These are phyloP conservation scores for Coreoperca whiteheadi DNA, from an alignment of 2,113 vertebrate genomes.

Conservation along the genomic window DNA sequence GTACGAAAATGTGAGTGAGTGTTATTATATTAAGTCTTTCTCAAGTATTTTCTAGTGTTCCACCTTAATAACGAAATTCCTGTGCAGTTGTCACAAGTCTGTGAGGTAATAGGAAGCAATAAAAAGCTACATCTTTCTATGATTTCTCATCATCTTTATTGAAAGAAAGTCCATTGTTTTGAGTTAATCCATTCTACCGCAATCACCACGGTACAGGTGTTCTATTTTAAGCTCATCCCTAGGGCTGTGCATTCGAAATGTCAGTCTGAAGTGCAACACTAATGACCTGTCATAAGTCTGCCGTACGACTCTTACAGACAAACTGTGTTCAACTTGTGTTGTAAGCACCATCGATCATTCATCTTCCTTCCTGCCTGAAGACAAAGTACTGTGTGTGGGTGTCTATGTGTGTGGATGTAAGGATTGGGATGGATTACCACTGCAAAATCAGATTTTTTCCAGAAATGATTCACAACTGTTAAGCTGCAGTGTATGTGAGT, in stretches of 20 bases:
- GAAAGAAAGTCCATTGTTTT: slow-evolving; percentile 35
- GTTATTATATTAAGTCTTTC: slow-evolving; percentile 9
- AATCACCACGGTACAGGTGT: slow-evolving; percentile 36
- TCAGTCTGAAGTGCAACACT: slow-evolving; percentile 44
- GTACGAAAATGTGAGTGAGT: not conserved
- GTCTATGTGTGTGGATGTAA: not conserved
- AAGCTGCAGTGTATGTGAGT: slow-evolving; percentile 15
- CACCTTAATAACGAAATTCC: not conserved
- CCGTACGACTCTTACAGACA: slow-evolving; percentile 4
- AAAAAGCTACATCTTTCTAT: not conserved
- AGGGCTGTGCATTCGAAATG: slow-evolving; percentile 37
- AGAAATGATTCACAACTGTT: slow-evolving; percentile 27
- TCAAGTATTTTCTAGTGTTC: slow-evolving; percentile 3
- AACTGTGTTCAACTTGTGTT: slow-evolving; percentile 3
- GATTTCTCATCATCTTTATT: slow-evolving; percentile 20
- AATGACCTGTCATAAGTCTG: slow-evolving; percentile 36
- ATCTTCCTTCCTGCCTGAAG: not conserved
- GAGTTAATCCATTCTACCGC: slow-evolving; percentile 44
- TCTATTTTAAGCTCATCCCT: slow-evolving; percentile 30
- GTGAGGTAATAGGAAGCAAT: slow-evolving; percentile 1
- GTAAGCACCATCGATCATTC: not conserved
- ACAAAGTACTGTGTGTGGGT: not conserved
- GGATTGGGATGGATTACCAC: slow-evolving; percentile 32
- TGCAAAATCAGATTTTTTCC: slow-evolving; percentile 28
- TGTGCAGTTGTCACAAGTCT: slow-evolving; percentile 1